phyloP scores from a whole-genome alignment of 1,140 invertebrate species.

The Achroia grisella region DNA sequence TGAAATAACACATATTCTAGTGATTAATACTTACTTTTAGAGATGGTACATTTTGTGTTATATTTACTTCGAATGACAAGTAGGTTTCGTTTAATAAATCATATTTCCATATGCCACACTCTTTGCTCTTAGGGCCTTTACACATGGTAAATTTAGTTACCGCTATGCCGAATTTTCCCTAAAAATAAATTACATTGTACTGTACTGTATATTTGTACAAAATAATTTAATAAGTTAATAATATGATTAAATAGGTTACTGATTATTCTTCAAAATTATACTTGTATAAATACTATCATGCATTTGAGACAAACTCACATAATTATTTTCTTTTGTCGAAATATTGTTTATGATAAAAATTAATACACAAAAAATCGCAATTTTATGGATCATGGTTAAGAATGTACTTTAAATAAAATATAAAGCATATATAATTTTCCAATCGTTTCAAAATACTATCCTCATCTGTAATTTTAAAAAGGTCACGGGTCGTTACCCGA shows the following conservation, averaged over 20 bases:
- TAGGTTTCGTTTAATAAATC: no score
- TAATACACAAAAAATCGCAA: slow-evolving; percentile 1
- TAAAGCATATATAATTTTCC: no score
- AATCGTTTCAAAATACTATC: no score
- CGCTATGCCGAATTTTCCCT: slow-evolving; percentile 29
- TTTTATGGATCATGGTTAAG: slow-evolving; percentile 2
- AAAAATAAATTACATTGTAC: slow-evolving; percentile 6
- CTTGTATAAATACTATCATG: no score
- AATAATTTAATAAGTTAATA: no score
- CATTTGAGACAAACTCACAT: slow-evolving; percentile 14
- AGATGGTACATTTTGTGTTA: background rate
- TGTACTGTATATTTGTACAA: no score
- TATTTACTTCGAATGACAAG: no score
- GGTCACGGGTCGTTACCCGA: no score
- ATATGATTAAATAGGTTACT: no score
- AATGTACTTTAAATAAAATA: background rate
- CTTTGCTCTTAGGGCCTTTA: slow-evolving; percentile 4
- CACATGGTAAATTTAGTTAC: slow-evolving; percentile 15
- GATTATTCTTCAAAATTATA: no score
- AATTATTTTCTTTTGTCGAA: slow-evolving; percentile 8
- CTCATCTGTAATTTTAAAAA: no score
- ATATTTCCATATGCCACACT: background rate
- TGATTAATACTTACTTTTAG: background rate
- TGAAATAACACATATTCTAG: no score
- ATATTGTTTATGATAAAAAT: background rate